Evolutionary conservation across 30 jellyfish, hydroid and myxozoan genomes (phyloP).

Genomic region (Turritopsis dohrnii): DNA sequence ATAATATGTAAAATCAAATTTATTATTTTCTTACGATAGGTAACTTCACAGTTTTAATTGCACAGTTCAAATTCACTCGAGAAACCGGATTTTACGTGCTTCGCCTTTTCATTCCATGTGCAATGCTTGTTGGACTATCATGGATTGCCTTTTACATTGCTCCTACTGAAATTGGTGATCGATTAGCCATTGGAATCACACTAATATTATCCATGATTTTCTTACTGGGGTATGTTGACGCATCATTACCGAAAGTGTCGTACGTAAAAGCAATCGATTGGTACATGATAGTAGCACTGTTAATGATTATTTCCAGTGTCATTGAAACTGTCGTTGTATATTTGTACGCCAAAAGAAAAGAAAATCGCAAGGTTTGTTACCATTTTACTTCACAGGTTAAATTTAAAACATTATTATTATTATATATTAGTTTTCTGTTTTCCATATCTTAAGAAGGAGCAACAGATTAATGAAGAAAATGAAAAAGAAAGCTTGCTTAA

Average conservation of each 20-base stretch:
- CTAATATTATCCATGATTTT: slow-evolving; percentile 31
- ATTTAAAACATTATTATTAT: too few relatives aligned
- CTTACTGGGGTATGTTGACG: slow-evolving; percentile 35
- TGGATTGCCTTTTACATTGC: slow-evolving; percentile 31
- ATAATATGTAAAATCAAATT: background rate
- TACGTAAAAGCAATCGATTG: slow-evolving; percentile 46
- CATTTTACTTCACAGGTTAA: too few relatives aligned
- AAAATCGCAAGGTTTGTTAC: background rate
- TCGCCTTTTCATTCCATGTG: slow-evolving; percentile 33
- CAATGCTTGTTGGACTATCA: slow-evolving; percentile 26
- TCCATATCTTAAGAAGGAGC: background rate
- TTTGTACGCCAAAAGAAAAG: slow-evolving; percentile 2
- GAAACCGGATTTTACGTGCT: slow-evolving; percentile 34
- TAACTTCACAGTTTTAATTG: slow-evolving; percentile 13
- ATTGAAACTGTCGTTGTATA: slow-evolving; percentile 25
- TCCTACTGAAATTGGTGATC: slow-evolving; percentile 44
- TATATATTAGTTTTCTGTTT: too few relatives aligned
- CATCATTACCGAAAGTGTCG: slow-evolving; percentile 39
- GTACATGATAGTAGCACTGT: slow-evolving; percentile 32
- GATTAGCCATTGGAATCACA: slow-evolving; percentile 43
- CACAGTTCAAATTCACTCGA: slow-evolving; percentile 12
- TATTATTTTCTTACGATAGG: background rate
- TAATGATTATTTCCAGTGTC: slow-evolving; percentile 21
- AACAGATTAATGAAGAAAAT: background rate
- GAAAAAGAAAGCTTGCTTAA: background rate